Base-by-base conservation (phyloP, 2,113 vertebrate genomes). In the Mastomys natalensis region DNA sequence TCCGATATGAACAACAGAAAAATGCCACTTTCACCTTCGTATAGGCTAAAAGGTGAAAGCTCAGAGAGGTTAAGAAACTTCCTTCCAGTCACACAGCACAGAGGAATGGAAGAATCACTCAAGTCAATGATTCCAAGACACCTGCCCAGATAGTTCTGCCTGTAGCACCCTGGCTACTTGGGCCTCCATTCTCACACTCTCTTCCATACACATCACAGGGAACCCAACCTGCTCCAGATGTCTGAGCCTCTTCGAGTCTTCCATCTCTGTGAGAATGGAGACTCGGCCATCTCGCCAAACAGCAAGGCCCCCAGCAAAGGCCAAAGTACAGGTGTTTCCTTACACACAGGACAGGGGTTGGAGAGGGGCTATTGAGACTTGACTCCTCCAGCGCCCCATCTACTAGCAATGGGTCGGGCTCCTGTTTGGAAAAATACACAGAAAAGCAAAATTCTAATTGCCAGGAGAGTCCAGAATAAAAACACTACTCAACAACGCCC, bases 401-500 rank as follows among this genome's bases (percentile, higher is more conserved):
- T 26, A 87, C 34, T 60, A 85, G 43, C 66, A 90, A 31, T 24
- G 29, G 64, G 86, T 96, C 77, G 84, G 81, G 89, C 62, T 94
- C 86, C 77, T 48, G 76, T 76, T 77, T 77, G 62, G 26, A 90
- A 74, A 95, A 87, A 92, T 0, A 34, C 62, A 95, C 82, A 87
- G 78, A 55, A 96, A 90, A 97, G 86, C 95, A 86, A 84, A 87
- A 95, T 93, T 82, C 95, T 68, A 89, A 81, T 3, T 87, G 19
- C 31, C 60, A 77, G 85, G 0, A 62, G 15, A 40, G 87, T 15
- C 40, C 89, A 11, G 68, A 68, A 21, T 0, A 3, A 51, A 45
- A 97, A 95, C 48, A 2, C 92, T 80, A 62, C 96, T 98, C 91
- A 85, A 87, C 87, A 90, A 72, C 96, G 81, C 98, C 98, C 98